phyloP scores from a whole-genome alignment of 2,113 vertebrate genomes.

The Nansenia antarctica region DNA sequence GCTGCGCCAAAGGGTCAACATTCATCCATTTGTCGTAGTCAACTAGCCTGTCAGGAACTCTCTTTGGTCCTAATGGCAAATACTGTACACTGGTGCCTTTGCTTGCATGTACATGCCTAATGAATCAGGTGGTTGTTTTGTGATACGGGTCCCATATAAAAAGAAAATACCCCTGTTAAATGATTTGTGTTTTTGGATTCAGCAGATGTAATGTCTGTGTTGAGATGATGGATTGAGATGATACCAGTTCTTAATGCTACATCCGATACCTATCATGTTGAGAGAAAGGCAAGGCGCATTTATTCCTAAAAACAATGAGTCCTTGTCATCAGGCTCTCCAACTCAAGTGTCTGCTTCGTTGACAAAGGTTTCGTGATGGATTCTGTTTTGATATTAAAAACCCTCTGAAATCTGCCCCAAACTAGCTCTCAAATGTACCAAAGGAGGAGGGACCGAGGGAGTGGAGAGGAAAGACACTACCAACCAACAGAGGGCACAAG shows the following conservation, averaged over 20 bases:
- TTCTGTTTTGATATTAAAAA: not conserved
- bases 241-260: conserved; percentile 56
- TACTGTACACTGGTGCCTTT: conserved; percentile 11
- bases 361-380: not conserved
- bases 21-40: conserved; percentile 54
- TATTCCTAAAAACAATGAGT: conserved; percentile 50
- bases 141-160: conserved; percentile 62
- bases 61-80: conserved; percentile 33
- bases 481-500: not conserved
- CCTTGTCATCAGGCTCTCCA: conserved; percentile 39
- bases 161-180: conserved; percentile 29
- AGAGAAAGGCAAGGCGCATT: conserved; percentile 50
- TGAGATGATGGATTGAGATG: conserved; percentile 44
- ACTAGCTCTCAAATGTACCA: not conserved
- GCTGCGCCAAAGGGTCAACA: conserved; percentile 49
- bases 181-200: conserved; percentile 36
- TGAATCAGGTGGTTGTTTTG: conserved; percentile 9
- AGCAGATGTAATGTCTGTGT: conserved; percentile 17
- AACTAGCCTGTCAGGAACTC: not conserved
- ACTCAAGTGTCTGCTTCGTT: not conserved
- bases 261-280: conserved; percentile 46
- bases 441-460: not conserved
- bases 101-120: conserved; percentile 26
- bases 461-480: not conserved
- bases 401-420: not conserved